phyloP scores from a whole-genome alignment of 1,140 invertebrate species.

The Drosophila arawakana region DNA sequence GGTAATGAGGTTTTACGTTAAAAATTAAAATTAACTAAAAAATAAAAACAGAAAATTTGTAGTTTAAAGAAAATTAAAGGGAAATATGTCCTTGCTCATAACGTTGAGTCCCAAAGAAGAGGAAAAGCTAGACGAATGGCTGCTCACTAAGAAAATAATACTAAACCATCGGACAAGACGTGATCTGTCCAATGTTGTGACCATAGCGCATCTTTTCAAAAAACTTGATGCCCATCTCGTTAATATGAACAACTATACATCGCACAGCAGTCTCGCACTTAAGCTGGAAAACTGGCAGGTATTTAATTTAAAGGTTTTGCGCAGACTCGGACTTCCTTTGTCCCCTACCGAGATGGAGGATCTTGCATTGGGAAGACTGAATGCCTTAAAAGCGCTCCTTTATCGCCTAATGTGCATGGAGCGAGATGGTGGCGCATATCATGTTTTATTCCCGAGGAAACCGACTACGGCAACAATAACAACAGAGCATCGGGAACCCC shows the following conservation, averaged over 20 bases:
- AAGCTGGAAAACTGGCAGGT: conserved; percentile 91
- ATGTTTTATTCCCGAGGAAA: not conserved
- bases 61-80: not conserved
- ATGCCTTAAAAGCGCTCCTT: conserved; percentile 87
- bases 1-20: no score
- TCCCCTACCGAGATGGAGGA: conserved; percentile 86
- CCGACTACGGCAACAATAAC: not conserved
- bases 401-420: conserved; percentile 68
- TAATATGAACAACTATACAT: conserved; percentile 89
- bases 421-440: not conserved
- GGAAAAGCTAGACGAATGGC: conserved; percentile 85
- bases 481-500: not conserved
- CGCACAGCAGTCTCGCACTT: conserved; percentile 87
- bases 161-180: conserved; percentile 33
- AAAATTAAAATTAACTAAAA: not conserved
- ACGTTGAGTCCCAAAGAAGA: not conserved
- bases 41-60: not conserved
- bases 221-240: conserved; percentile 88
- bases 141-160: conserved; percentile 88
- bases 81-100: not conserved
- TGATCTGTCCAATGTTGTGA: conserved; percentile 86
- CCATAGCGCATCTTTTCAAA: conserved; percentile 89
- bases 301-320: conserved; percentile 88
- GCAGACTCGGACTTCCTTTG: conserved; percentile 87
- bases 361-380: conserved; percentile 85